Conservation (phyloP, 2,797 vertebrate species). For the Hyperoplus lanceolatus region DNA sequence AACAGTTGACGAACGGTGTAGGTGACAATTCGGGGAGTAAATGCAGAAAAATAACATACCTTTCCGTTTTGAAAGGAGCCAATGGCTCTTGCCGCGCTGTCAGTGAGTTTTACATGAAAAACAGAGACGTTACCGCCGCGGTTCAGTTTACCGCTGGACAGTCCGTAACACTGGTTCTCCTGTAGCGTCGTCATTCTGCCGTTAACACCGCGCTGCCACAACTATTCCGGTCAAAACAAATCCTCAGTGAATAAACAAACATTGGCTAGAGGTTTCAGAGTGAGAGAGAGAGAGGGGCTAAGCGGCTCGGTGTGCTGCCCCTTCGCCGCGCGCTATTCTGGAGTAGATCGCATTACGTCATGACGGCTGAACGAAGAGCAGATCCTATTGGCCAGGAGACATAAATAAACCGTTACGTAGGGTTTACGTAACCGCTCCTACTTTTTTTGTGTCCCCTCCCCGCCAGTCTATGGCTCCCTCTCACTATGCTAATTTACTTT, state of each 20-base stretch:
- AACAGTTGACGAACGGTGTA: rapidly evolving
- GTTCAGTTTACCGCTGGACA: conserved; percentile 88
- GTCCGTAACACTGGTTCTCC: conserved; percentile 90
- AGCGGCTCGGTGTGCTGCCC: conserved; percentile 36
- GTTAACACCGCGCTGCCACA: not conserved
- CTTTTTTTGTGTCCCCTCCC: not conserved
- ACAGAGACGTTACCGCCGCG: conserved; percentile 88
- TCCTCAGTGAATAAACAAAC: conserved; percentile 36
- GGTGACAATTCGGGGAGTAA: too few relatives aligned
- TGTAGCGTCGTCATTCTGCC: conserved; percentile 89
- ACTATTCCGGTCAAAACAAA: conserved; percentile 13
- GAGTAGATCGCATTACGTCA: conserved; percentile 78
- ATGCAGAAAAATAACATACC: conserved; percentile 76
- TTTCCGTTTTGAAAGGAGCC: conserved; percentile 86
- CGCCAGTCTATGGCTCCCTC: not conserved
- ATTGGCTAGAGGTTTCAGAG: conserved; percentile 8
- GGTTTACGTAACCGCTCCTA: conserved; percentile 58
- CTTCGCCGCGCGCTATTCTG: conserved; percentile 72
- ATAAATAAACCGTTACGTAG: conserved; percentile 68
- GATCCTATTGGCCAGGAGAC: conserved; percentile 70
- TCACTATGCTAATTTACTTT: not conserved
- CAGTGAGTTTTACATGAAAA: conserved; percentile 94
- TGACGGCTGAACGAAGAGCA: conserved; percentile 36
- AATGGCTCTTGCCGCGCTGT: conserved; percentile 92
- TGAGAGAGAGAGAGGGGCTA: not conserved